These are phyloP conservation scores for Cercopithecus mona DNA, from an alignment of 2,113 vertebrate species.

Conservation along the genomic window DNA sequence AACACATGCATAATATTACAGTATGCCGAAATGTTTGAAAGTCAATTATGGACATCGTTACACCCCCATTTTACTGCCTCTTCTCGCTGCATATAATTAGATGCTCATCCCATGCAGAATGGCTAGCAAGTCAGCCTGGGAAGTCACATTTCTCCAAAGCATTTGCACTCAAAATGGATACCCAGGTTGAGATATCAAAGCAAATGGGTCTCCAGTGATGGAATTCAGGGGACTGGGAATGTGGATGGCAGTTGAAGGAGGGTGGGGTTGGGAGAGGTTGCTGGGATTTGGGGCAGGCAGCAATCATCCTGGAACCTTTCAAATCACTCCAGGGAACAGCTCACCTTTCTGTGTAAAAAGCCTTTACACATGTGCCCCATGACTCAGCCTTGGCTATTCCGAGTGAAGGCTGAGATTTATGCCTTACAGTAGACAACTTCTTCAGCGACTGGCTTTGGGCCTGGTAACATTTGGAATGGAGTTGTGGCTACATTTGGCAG, in stretches of 20 bases:
- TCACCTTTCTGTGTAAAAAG: neutral
- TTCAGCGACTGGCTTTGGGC: conserved; percentile 46
- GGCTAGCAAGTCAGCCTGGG: neutral
- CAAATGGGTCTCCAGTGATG: neutral
- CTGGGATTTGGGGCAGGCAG: neutral
- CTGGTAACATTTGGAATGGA: conserved; percentile 60
- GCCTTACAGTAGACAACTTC: conserved; percentile 51
- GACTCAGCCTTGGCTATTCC: conserved; percentile 31
- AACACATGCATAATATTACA: neutral
- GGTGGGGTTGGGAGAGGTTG: neutral
- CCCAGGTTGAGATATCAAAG: neutral
- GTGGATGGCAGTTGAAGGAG: no score
- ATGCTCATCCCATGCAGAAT: neutral
- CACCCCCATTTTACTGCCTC: neutral
- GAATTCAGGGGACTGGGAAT: neutral
- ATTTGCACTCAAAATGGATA: neutral
- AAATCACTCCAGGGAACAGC: neutral
- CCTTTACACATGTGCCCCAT: neutral
- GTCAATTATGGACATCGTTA: neutral
- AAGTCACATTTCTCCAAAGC: neutral
- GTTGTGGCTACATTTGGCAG: conserved; percentile 59
- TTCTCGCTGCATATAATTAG: neutral
- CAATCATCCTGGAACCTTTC: neutral
- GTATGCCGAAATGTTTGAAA: neutral
- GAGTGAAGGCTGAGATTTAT: conserved; percentile 3